Conservation (phyloP, 2,888 invertebrate genomes). For the Cheilosia variabilis region DNA sequence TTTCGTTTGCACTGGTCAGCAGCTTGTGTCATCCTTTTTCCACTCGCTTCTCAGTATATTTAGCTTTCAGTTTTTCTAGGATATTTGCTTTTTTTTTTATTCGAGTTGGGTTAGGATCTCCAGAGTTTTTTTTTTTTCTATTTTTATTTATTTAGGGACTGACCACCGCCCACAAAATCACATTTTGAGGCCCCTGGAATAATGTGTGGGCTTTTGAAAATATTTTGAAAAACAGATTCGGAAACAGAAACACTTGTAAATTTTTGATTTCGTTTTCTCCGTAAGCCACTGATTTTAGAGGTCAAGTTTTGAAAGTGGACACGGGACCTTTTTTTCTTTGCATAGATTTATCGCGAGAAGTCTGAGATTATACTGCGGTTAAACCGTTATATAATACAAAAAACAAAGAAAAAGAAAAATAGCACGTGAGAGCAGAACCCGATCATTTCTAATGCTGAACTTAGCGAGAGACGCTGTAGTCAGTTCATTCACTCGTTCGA, state of each 20-base stretch:
- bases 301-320: not conserved
- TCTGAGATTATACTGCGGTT: slow-evolving; percentile 1
- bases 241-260: not conserved
- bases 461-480: not conserved
- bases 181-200: not conserved
- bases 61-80: not conserved
- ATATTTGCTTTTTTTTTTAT: not conserved
- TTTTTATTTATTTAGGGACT: too few relatives aligned
- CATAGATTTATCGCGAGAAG: not conserved
- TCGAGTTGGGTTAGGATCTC: not conserved
- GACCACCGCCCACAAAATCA: slow-evolving; percentile 32
- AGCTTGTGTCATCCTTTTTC: slow-evolving; percentile 7
- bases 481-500: slow-evolving; percentile 35
- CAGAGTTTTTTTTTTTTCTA: too few relatives aligned
- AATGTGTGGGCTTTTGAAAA: too few relatives aligned
- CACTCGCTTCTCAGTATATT: not conserved
- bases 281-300: not conserved
- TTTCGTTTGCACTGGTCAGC: not conserved
- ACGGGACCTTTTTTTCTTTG: not conserved
- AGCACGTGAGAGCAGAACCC: not conserved
- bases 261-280: not conserved
- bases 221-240: too few relatives aligned
- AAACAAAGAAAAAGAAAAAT: not conserved
- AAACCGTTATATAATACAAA: slow-evolving; percentile 25
- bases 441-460: slow-evolving; percentile 11